Conservation (phyloP, 2,797 vertebrate genomes). For the Monodelphis domestica region DNA sequence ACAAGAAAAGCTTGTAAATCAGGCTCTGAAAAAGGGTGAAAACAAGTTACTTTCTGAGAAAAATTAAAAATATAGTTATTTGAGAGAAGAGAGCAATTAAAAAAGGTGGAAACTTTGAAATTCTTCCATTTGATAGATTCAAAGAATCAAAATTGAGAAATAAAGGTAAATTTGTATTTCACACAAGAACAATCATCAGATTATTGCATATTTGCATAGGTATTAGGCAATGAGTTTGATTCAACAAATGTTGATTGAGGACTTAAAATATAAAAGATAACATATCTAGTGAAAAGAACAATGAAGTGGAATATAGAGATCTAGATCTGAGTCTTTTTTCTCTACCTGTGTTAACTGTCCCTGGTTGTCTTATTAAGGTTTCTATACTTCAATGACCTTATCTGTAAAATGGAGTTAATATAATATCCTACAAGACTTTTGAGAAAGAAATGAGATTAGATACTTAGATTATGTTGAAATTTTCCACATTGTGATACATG, state of each 20-base stretch:
- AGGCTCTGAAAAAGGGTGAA: slow-evolving; percentile 49
- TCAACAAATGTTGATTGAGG: slow-evolving; percentile 65
- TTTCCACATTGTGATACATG: not conserved
- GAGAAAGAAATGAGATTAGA: not conserved
- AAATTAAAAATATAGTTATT: slow-evolving; percentile 66
- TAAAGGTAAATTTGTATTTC: slow-evolving; percentile 73
- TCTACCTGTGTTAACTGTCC: not conserved
- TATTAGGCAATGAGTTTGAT: slow-evolving; percentile 77
- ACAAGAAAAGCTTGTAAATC: slow-evolving; percentile 67
- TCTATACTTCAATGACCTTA: not conserved
- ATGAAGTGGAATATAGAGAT: not conserved
- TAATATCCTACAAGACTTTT: not conserved
- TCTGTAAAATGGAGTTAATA: not conserved
- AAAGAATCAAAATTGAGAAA: slow-evolving; percentile 63
- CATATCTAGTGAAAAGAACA: not conserved
- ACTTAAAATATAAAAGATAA: not conserved
- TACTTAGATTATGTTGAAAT: not conserved
- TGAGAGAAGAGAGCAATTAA: slow-evolving; percentile 72
- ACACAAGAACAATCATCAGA: slow-evolving; percentile 63
- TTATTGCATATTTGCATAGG: slow-evolving; percentile 56
- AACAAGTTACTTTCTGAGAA: slow-evolving; percentile 63
- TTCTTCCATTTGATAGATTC: slow-evolving; percentile 69
- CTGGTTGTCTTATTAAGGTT: not conserved
- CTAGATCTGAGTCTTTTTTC: not conserved
- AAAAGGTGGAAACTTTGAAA: slow-evolving; percentile 59